Conservation (phyloP, 2,888 invertebrate species). For the Epinotia nisella region DNA sequence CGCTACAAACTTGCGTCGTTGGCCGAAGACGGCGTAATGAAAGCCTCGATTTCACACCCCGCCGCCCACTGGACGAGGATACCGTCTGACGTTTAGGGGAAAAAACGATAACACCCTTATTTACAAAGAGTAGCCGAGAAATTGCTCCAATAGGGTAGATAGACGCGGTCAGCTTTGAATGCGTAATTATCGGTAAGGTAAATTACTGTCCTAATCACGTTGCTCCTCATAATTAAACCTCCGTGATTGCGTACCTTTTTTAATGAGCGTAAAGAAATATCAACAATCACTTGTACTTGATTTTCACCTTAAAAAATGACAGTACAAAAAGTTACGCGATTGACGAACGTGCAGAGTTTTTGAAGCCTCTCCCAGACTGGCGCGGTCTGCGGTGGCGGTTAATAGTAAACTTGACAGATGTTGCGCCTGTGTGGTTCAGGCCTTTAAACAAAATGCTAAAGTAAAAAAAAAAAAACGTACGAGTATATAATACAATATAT, state of each 20-base stretch:
- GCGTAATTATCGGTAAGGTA: constrained; percentile 8
- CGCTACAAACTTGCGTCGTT: constrained; percentile 28
- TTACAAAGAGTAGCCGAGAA: constrained; percentile 31
- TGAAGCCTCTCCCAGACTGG: no score
- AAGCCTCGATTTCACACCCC: constrained; percentile 44
- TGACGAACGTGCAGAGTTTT: no score
- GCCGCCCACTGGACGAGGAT: constrained; percentile 41
- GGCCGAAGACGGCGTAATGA: constrained; percentile 32
- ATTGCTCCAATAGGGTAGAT: constrained; percentile 21
- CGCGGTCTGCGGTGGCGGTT: no score
- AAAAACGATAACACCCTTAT: constrained; percentile 43
- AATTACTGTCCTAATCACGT: neutral
- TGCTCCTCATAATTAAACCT: neutral
- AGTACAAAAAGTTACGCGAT: no score
- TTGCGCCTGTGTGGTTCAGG: no score
- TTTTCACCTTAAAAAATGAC: no score
- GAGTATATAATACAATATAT: no score
- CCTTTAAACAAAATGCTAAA: no score
- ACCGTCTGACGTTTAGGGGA: constrained; percentile 32
- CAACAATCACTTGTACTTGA: neutral
- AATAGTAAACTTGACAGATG: no score
- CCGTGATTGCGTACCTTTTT: neutral
- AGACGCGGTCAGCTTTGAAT: neutral
- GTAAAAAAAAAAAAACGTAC: no score
- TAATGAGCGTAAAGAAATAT: neutral